phyloP scores from a whole-genome alignment of 2,113 vertebrate genomes.

The Embiotoca jacksoni region DNA sequence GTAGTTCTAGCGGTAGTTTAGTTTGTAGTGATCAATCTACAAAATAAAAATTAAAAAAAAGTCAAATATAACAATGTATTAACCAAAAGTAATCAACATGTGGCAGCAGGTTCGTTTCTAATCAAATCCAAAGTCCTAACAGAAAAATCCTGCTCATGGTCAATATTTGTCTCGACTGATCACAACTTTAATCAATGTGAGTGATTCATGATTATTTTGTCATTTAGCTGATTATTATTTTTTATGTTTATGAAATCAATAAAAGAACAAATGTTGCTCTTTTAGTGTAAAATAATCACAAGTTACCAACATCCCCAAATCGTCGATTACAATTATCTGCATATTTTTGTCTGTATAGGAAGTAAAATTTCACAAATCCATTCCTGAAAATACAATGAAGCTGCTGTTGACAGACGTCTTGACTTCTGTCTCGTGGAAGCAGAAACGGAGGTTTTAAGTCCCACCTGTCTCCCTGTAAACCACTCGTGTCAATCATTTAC shows the following conservation, averaged over 20 bases:
- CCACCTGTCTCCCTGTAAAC: too few relatives aligned
- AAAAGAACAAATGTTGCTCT: too few relatives aligned
- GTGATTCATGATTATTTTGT: too few relatives aligned
- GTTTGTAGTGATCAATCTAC: slow-evolving; percentile 15
- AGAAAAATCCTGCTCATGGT: too few relatives aligned
- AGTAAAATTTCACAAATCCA: not conserved
- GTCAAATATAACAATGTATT: not conserved
- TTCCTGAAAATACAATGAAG: not conserved
- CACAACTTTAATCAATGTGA: too few relatives aligned
- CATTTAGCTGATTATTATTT: too few relatives aligned
- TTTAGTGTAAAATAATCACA: too few relatives aligned
- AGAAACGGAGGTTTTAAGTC: not conserved
- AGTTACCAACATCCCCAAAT: too few relatives aligned
- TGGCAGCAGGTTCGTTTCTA: not conserved
- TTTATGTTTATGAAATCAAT: too few relatives aligned
- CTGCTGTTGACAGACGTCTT: not conserved
- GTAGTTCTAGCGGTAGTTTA: slow-evolving; percentile 62
- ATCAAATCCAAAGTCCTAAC: too few relatives aligned
- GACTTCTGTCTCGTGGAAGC: not conserved
- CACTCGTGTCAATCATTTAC: too few relatives aligned
- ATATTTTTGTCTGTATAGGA: not conserved
- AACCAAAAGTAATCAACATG: not conserved
- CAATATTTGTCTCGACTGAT: too few relatives aligned
- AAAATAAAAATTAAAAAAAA: not conserved
- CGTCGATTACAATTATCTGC: not conserved